A percentile compares a stretch with the other conserved stretches of the same genome.
These are phyloP conservation scores for Calliphora vomitoria DNA, from an alignment of 2,888 invertebrate genomes.

Conservation along the genomic window DNA sequence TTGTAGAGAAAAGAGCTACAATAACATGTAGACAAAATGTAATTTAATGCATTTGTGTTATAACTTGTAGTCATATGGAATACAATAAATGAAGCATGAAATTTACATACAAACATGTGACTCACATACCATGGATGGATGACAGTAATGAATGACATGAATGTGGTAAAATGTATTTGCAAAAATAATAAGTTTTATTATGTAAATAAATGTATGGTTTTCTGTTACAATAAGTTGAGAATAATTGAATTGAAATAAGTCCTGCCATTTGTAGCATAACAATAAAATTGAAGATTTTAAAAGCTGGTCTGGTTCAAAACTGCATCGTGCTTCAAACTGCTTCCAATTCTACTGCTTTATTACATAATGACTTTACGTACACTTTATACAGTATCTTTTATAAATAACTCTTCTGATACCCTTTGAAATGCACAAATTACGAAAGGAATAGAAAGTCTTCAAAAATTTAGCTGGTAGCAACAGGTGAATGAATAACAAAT, in stretches of 20 bases:
- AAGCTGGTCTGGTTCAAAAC: no score
- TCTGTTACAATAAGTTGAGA: background rate
- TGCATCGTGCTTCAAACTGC: no score
- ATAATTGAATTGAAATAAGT: background rate
- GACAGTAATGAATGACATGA: slow-evolving; percentile 61
- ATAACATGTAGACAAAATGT: background rate
- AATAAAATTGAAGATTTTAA: no score
- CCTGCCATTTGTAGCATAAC: no score
- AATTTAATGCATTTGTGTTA: slow-evolving; percentile 28
- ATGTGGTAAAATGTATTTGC: background rate
- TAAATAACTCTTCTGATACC: no score
- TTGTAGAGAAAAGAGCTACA: background rate
- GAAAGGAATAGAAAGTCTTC: no score
- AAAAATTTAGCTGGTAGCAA: no score
- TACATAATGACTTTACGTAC: no score
- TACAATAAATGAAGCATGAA: slow-evolving; percentile 41
- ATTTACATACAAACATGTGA: slow-evolving; percentile 36
- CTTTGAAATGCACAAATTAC: no score
- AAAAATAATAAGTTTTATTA: background rate
- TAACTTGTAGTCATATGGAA: slow-evolving; percentile 11
- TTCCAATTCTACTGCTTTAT: no score
- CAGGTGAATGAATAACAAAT: no score
- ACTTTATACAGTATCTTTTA: no score
- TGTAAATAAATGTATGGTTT: background rate
- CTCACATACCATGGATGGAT: slow-evolving; percentile 20